phyloP scores from a whole-genome alignment of 2,797 vertebrate genomes.

The Pipistrellus pipistrellus region DNA sequence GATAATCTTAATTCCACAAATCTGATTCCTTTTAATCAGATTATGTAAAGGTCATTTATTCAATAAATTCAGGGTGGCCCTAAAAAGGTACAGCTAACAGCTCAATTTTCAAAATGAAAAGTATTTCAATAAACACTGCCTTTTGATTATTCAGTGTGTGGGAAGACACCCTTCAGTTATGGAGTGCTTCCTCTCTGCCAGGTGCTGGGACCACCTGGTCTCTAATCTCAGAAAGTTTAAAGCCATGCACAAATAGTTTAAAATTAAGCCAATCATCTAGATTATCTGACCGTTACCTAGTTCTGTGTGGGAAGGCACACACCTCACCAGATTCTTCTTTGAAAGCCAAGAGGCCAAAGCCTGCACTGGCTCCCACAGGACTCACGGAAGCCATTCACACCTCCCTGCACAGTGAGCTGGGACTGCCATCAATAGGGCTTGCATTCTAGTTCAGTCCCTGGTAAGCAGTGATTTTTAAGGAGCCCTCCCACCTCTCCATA shows the following conservation, averaged over 20 bases:
- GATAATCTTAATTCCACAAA: slow-evolving; percentile 73
- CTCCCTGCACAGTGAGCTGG: neutral
- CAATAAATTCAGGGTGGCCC: slow-evolving; percentile 35
- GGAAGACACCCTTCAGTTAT: neutral
- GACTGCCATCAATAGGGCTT: neutral
- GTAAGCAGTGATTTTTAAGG: neutral
- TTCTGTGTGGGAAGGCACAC: neutral
- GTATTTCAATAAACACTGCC: neutral
- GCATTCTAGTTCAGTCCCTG: neutral
- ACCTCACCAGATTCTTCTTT: neutral
- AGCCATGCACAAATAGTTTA: slow-evolving; percentile 6
- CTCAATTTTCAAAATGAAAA: neutral
- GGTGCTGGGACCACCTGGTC: slow-evolving; percentile 62
- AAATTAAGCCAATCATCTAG: slow-evolving; percentile 43
- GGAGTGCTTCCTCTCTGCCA: slow-evolving; percentile 52
- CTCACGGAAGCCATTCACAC: neutral
- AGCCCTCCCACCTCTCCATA: neutral
- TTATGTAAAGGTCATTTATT: slow-evolving; percentile 74
- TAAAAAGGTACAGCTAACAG: neutral
- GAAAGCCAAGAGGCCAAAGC: neutral
- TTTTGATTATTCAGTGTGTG: neutral
- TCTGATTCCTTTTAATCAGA: slow-evolving; percentile 78
- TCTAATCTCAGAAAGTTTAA: slow-evolving; percentile 37
- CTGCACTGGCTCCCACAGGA: neutral
- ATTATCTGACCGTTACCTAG: neutral